Evolutionary conservation across 1,140 invertebrate species (phyloP).

Genomic region (Platyura marginata): DNA sequence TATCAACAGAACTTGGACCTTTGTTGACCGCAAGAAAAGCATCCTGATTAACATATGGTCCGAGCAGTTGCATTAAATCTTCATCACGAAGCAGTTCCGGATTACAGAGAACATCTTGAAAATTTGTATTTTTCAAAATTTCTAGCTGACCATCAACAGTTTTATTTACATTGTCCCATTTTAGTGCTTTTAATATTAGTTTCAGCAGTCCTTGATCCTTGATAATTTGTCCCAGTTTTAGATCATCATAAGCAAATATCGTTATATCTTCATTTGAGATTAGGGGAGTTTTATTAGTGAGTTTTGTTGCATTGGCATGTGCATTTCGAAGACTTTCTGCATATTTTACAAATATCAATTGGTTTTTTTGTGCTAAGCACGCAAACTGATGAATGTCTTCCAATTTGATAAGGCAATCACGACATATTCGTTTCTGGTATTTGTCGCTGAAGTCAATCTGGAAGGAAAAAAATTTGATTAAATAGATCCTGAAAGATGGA

Average conservation of each 20-base stretch:
- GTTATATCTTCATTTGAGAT: background rate
- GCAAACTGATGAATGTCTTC: background rate
- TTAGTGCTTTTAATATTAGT: constrained; percentile 19
- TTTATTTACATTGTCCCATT: constrained; percentile 15
- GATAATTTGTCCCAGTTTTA: constrained; percentile 18
- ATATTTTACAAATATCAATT: background rate
- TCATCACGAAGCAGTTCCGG: constrained; percentile 19
- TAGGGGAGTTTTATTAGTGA: background rate
- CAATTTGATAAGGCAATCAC: background rate
- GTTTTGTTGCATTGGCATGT: background rate
- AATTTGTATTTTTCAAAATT: constrained; percentile 16
- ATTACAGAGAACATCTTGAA: constrained; percentile 18
- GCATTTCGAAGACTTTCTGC: background rate
- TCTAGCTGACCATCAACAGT: constrained; percentile 18
- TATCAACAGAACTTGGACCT: background rate
- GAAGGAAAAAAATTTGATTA: no score
- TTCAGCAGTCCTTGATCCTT: constrained; percentile 19
- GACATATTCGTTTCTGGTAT: background rate
- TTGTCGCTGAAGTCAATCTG: background rate
- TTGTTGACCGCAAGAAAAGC: background rate
- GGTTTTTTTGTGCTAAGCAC: background rate
- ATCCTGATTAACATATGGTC: constrained; percentile 13
- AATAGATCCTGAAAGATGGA: background rate
- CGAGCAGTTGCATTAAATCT: constrained; percentile 19
- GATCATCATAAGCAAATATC: background rate